Base-by-base conservation (phyloP, 2,113 vertebrate genomes). In the Cromileptes altivelis region DNA sequence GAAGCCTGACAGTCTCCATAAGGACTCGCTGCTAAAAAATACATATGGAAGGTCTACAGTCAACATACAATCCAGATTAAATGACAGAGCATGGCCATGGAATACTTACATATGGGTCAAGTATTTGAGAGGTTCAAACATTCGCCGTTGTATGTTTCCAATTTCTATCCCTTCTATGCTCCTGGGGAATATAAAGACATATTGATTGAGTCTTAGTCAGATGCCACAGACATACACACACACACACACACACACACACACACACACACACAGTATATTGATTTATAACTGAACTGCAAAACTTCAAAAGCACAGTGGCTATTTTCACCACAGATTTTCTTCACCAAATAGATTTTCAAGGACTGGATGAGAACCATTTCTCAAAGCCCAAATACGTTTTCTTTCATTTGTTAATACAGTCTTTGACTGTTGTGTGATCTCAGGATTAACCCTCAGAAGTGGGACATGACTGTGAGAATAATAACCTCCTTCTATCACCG, bases 91-190 rank as follows among this genome's bases (percentile, higher is more conserved):
- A 74, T 4, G 4, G 49, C 8, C 65, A 61, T 17, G 23, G 17
- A 45, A 11, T 78, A 96, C 98, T 97, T 96, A 99, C 98, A 99
- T 98, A 78, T 99, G 96, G 78, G 98, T 98, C 86, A 99, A 94
- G 85, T 98, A 96, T 93, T 86, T 94, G 18, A 99, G 95, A 23
- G 97, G 96, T 75, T 94, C 96, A 91, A 99, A 99, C 97, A 99
- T 99, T 89, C 97, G 96, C 71, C 96, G 96, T 70, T 99, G 97
- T 87, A 99, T 99, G 94, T 98, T 97, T 75, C 91, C 86, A 85
- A 99, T 98, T 93, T 99, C 98, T 78, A 99, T 96, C 77, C 98
- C 98, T 72, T 98, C 97, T 74, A 99, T 97, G 89, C 97, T 97
- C 90, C 98, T 99, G 88, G 80, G 94, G 88, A 74, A 74, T 64